Evolutionary conservation across 2,113 vertebrate species (phyloP).

Genomic region (Paracanthobrama guichenoti): DNA sequence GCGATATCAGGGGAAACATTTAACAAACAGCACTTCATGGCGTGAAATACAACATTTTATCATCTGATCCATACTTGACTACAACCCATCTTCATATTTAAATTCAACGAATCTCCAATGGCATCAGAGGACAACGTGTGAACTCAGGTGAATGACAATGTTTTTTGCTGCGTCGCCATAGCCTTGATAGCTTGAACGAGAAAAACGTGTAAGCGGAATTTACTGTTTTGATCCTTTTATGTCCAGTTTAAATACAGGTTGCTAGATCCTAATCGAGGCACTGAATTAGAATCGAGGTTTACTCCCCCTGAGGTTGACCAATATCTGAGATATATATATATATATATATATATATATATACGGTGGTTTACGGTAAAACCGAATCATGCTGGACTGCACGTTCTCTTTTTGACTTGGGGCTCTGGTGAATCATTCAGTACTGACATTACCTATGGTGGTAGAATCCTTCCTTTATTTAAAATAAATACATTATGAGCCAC

Average conservation of each 20-base stretch:
- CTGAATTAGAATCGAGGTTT: too few relatives aligned
- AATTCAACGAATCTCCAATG: not conserved
- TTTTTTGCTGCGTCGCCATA: not conserved
- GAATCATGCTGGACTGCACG: slow-evolving; percentile 66
- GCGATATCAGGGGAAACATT: not conserved
- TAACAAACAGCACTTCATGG: not conserved
- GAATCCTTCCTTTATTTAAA: too few relatives aligned
- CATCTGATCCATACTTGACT: not conserved
- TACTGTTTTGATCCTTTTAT: not conserved
- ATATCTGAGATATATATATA: too few relatives aligned
- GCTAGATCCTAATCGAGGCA: not conserved
- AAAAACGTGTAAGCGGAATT: not conserved
- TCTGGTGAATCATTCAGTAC: not conserved
- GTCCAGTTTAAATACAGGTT: not conserved
- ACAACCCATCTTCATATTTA: not conserved
- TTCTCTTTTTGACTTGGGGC: slow-evolving; percentile 52
- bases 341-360: too few relatives aligned
- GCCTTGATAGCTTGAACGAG: not conserved
- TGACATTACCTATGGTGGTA: not conserved
- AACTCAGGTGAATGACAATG: not conserved
- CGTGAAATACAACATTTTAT: not conserved
- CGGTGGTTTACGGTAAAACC: slow-evolving; percentile 64
- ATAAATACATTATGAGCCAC: too few relatives aligned
- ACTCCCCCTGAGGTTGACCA: not conserved
- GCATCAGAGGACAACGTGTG: not conserved